Conservation (phyloP, 2,797 vertebrate genomes). For the Darevskia mixta region DNA sequence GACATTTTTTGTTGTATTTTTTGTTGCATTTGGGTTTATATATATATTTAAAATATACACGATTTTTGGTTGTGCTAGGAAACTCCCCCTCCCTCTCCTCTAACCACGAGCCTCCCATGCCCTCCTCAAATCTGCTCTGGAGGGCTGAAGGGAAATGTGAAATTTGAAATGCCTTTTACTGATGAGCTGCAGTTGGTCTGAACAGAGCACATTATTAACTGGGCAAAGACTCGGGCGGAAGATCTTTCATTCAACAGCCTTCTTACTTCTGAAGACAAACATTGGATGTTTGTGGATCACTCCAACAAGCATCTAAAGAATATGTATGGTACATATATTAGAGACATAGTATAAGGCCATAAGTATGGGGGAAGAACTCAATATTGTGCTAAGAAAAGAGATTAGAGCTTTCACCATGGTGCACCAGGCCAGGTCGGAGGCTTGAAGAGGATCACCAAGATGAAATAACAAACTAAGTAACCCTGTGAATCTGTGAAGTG, state of each 20-base stretch:
- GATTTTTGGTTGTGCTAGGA: no score
- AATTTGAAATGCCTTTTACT: neutral
- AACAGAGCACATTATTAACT: neutral
- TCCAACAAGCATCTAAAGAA: neutral
- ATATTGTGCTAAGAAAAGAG: neutral
- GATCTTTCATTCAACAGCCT: neutral
- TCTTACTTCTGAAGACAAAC: neutral
- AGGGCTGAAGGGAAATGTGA: neutral
- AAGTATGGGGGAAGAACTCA: neutral
- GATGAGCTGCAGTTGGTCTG: neutral
- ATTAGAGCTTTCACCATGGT: neutral
- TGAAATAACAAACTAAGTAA: constrained; percentile 3
- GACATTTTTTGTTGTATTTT: no score
- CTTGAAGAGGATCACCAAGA: constrained; percentile 9
- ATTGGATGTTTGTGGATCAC: neutral
- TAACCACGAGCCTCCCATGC: no score
- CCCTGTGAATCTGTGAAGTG: neutral
- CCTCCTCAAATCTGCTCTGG: no score
- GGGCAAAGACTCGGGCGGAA: neutral
- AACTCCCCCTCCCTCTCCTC: no score
- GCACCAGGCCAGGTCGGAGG: neutral
- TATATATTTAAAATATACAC: no score
- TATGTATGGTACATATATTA: neutral
- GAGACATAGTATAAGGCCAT: neutral
- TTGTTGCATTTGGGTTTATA: no score